phyloP scores from a whole-genome alignment of 2,888 invertebrate species.

The Exephanes ischioxanthus region DNA sequence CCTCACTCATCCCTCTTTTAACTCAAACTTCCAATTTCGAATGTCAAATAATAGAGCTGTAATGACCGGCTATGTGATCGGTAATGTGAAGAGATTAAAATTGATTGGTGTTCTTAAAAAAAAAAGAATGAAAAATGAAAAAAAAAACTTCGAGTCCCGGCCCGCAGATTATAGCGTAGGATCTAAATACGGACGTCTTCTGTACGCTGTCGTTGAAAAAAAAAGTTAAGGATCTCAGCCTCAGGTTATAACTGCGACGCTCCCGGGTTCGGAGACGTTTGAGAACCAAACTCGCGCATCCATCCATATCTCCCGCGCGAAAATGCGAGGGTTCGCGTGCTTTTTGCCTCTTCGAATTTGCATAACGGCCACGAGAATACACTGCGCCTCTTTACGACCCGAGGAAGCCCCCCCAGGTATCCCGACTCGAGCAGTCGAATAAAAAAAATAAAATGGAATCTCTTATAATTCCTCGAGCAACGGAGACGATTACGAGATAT shows the following conservation, averaged over 20 bases:
- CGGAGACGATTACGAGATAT: background rate
- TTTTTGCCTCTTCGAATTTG: constrained; percentile 51
- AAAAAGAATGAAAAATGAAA: background rate
- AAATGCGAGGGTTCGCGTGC: constrained; percentile 49
- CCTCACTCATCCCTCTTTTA: background rate
- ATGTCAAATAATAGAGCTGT: too few species aligned
- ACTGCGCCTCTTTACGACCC: background rate
- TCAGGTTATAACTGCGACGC: constrained; percentile 1
- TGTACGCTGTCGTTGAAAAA: constrained; percentile 2
- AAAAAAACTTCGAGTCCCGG: background rate
- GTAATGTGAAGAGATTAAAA: background rate
- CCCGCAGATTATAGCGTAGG: background rate
- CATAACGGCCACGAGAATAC: constrained; percentile 43
- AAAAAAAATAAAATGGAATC: background rate
- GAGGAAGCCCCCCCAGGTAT: background rate
- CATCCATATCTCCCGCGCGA: constrained; percentile 9
- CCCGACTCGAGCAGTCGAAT: constrained; percentile 3
- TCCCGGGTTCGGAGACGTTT: background rate
- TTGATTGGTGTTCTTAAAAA: constrained; percentile 6
- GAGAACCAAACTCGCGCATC: constrained; percentile 22
- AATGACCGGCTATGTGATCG: too few species aligned
- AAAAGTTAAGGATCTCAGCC: background rate
- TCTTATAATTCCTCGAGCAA: background rate
- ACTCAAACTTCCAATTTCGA: background rate
- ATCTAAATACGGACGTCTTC: constrained; percentile 18